These are phyloP conservation scores for Rhinatrema bivittatum DNA, from an alignment of 2,797 vertebrate species.

Conservation along the genomic window DNA sequence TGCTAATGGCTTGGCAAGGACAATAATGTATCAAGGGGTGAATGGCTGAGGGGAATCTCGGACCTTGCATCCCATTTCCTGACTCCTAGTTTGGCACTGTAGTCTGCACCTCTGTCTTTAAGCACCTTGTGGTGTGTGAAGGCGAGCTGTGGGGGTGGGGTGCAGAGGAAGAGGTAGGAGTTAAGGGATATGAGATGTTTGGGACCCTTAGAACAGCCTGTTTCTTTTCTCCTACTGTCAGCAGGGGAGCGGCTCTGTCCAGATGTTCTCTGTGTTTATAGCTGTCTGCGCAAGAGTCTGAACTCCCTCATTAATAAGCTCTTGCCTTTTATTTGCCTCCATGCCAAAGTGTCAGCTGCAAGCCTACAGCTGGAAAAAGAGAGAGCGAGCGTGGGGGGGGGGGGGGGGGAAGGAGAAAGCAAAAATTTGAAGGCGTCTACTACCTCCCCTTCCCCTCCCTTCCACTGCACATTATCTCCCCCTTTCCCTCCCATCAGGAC, in stretches of 20 bases:
- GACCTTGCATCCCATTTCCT: too few relatives aligned
- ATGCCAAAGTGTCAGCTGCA: slow-evolving; percentile 49
- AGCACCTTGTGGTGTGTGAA: neutral
- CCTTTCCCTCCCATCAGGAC: slow-evolving; percentile 27
- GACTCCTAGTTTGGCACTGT: too few relatives aligned
- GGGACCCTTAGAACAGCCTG: slow-evolving; percentile 33
- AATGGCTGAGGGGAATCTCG: too few relatives aligned
- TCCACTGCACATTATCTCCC: slow-evolving; percentile 19
- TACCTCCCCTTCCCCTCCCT: slow-evolving; percentile 46
- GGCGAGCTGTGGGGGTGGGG: neutral
- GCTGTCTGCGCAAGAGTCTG: slow-evolving; percentile 53
- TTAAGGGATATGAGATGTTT: neutral
- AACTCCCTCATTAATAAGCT: slow-evolving; percentile 53
- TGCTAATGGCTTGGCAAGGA: too few relatives aligned
- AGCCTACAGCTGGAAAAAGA: slow-evolving; percentile 78
- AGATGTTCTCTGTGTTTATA: slow-evolving; percentile 70
- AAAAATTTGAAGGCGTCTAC: slow-evolving; percentile 48
- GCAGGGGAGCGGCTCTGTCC: slow-evolving; percentile 36
- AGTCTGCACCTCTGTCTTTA: too few relatives aligned
- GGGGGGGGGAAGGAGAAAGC: slow-evolving; percentile 34
- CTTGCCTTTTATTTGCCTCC: slow-evolving; percentile 4
- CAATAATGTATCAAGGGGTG: too few relatives aligned
- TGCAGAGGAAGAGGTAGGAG: neutral
- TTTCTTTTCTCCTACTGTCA: slow-evolving; percentile 47
- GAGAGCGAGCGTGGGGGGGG: slow-evolving; percentile 42